phyloP scores from a whole-genome alignment of 2,797 vertebrate genomes.

The Crax fasciolata region DNA sequence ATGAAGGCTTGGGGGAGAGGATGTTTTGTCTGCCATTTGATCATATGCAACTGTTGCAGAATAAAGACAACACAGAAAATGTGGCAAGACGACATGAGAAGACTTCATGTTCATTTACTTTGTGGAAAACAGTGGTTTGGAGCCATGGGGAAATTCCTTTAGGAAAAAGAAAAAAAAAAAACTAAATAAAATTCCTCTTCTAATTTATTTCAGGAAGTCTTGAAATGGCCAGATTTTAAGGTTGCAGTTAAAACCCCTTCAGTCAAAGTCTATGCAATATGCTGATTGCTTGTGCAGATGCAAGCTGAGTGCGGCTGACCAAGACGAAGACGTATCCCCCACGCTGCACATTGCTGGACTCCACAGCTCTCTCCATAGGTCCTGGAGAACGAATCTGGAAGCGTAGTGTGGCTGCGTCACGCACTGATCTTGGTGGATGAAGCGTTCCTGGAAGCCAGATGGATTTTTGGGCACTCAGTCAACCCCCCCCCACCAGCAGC shows the following conservation, averaged over 20 bases:
- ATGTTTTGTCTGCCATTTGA: slow-evolving; percentile 50
- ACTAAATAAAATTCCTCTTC: slow-evolving; percentile 77
- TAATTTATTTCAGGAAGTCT: slow-evolving; percentile 77
- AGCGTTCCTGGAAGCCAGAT: background rate
- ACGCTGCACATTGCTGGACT: background rate
- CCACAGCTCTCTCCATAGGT: background rate
- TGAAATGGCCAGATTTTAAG: slow-evolving; percentile 76
- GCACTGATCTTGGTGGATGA: background rate
- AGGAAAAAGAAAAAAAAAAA: slow-evolving; percentile 8
- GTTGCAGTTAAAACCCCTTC: slow-evolving; percentile 66
- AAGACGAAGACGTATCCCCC: background rate
- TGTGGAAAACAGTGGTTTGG: slow-evolving; percentile 72
- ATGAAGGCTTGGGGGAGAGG: slow-evolving; percentile 15
- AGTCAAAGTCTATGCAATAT: slow-evolving; percentile 61
- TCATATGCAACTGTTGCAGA: slow-evolving; percentile 51
- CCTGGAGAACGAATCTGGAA: background rate
- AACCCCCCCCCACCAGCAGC: background rate
- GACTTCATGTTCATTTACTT: slow-evolving; percentile 62
- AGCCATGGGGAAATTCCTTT: slow-evolving; percentile 63
- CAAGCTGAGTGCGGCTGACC: slow-evolving; percentile 9
- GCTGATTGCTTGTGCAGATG: slow-evolving; percentile 62
- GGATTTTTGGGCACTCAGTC: background rate
- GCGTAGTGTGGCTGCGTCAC: fast-evolving
- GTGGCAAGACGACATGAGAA: slow-evolving; percentile 71
- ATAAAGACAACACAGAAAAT: slow-evolving; percentile 59